These are phyloP conservation scores for Oppia nitens DNA, from an alignment of 1,140 invertebrate genomes.

Conservation along the genomic window DNA sequence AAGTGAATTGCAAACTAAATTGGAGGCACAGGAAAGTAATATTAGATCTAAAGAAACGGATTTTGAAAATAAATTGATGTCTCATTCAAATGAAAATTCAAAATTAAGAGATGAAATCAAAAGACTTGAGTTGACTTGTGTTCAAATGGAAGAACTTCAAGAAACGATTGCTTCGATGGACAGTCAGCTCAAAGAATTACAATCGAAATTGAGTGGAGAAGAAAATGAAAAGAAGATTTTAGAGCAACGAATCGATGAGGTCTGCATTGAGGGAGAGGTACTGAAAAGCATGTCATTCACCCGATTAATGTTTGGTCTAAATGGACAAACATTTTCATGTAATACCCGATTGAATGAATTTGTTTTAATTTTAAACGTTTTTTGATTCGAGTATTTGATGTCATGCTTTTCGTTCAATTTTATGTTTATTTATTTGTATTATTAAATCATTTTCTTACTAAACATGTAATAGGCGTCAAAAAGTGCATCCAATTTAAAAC, in stretches of 20 bases:
- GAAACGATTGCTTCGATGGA: conserved; percentile 1
- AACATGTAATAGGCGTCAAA: not conserved
- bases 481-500: not conserved
- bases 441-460: not conserved
- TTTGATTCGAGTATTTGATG: not conserved
- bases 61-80: not conserved
- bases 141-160: not conserved
- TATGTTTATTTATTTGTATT: not conserved
- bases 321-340: not conserved
- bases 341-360: too few relatives aligned
- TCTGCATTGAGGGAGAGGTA: not conserved
- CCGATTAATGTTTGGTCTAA: not conserved
- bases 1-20: not conserved
- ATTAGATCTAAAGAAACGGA: not conserved
- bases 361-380: not conserved
- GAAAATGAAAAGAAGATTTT: conserved; percentile 16
- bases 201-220: conserved; percentile 13
- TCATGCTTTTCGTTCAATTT: not conserved
- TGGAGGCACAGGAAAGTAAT: not conserved
- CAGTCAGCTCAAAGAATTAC: conserved; percentile 16
- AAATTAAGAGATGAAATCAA: not conserved
- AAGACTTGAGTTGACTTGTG: not conserved
- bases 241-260: conserved; percentile 16
- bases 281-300: not conserved
- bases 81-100: not conserved